Evolutionary conservation across 2,888 invertebrate species (phyloP), one percentile per base, ranked within the genome.

Genomic region (Girardia tigrina): DNA sequence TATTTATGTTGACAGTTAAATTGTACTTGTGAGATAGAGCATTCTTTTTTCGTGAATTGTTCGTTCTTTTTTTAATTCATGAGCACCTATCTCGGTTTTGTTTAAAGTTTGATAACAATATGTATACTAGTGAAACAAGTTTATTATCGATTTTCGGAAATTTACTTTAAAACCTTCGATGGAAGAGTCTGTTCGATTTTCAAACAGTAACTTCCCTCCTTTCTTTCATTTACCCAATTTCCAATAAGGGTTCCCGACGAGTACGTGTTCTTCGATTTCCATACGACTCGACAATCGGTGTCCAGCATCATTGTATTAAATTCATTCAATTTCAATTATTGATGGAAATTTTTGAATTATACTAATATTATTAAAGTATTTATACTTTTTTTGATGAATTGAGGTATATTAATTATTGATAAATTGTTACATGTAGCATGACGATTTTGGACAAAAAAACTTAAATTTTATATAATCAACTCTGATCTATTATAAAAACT

Each of bases 1-100:
- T n/a, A n/a, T n/a, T n/a, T n/a, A n/a, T n/a, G n/a, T n/a, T n/a
- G n/a, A n/a, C n/a, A 12, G 23, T 56, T 56, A n/a, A n/a, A n/a
- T 56, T 16, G n/a, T 56, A 56, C 56, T 56, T 56, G 56, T 56
- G n/a, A 56, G 23, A 56, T 56, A 56, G n/a, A 56, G n/a, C n/a
- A 56, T 56, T n/a, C 56, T 56, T 56, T 23, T 56, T 56, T 56
- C 56, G n/a, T 56, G 56, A 8, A 56, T 56, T 12, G 56, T 12
- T 56, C n/a, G 4, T n/a, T 56, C 56, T n/a, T 56, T 56, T 56
- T 56, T 56, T 23, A 56, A 56, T 56, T 56, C 56, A n/a, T 56
- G 56, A 56, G 56, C 56, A 8, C 56, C 56, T 56, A 56, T 56
- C n/a, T 56, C 8, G 6, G 23, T 20, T 56, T 56, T 56, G 23